These are phyloP conservation scores for Papilio glaucus DNA, from an alignment of 1,140 invertebrate species.

Conservation along the genomic window DNA sequence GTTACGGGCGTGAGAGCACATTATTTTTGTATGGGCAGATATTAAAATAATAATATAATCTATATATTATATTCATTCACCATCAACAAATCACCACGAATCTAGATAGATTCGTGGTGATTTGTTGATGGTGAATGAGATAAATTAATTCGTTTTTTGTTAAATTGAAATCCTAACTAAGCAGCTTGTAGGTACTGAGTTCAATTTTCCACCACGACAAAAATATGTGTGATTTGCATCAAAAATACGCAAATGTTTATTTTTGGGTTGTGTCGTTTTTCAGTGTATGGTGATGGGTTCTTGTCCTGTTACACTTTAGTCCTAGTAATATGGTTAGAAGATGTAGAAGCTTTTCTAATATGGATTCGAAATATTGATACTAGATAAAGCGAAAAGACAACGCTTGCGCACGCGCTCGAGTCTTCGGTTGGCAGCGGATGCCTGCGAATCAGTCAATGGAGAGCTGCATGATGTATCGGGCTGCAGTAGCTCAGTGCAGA, in stretches of 20 bases:
- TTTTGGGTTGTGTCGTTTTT: conserved; percentile 8
- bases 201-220: background rate
- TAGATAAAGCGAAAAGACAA: background rate
- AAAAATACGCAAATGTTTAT: background rate
- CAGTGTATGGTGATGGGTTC: background rate
- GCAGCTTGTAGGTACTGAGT: background rate
- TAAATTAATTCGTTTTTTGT: no score
- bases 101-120: no score
- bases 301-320: conserved; percentile 3
- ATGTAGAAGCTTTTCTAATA: background rate
- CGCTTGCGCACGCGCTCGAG: background rate
- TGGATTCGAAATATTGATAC: background rate
- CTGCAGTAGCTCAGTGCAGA: background rate
- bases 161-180: no score
- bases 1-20: no score
- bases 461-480: background rate
- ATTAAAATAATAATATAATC: no score
- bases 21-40: no score
- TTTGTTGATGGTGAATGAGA: background rate
- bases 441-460: background rate
- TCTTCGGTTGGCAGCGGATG: background rate
- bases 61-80: no score
- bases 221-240: background rate
- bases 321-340: background rate
- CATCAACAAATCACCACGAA: background rate